Conservation (phyloP, 2,113 vertebrate genomes). For the Vulpes lagopus region DNA sequence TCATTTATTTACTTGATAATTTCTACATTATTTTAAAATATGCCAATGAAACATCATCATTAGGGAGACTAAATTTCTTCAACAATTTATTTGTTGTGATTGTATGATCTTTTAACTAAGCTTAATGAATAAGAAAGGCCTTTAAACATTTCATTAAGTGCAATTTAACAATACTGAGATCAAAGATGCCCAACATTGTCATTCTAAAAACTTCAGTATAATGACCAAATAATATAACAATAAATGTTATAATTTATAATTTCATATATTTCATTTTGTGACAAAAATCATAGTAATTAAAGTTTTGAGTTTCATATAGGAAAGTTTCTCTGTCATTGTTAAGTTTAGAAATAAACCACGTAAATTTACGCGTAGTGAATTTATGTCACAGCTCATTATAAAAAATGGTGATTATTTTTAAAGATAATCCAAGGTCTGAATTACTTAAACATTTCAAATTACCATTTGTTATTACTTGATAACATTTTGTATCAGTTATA, state of each 20-base stretch:
- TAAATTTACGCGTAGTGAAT: not conserved
- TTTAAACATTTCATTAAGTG: not conserved
- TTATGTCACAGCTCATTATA: not conserved
- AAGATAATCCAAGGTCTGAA: not conserved
- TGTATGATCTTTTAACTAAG: not conserved
- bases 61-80: not conserved
- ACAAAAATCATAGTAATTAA: not conserved
- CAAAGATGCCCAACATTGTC: not conserved
- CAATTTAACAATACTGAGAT: not conserved
- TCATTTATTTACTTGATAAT: constrained; percentile 31
- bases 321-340: not conserved
- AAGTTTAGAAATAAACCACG: constrained; percentile 4
- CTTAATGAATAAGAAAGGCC: not conserved
- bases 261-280: not conserved
- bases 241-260: not conserved
- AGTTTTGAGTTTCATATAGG: not conserved
- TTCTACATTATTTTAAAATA: not conserved
- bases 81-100: not conserved
- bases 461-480: not conserved
- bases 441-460: constrained; percentile 4
- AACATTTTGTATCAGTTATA: not conserved
- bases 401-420: not conserved
- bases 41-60: not conserved
- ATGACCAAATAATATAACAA: not conserved
- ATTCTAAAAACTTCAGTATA: not conserved